Evolutionary conservation across 2,113 vertebrate genomes (phyloP).

Genomic region (Oophaga pumilio): DNA sequence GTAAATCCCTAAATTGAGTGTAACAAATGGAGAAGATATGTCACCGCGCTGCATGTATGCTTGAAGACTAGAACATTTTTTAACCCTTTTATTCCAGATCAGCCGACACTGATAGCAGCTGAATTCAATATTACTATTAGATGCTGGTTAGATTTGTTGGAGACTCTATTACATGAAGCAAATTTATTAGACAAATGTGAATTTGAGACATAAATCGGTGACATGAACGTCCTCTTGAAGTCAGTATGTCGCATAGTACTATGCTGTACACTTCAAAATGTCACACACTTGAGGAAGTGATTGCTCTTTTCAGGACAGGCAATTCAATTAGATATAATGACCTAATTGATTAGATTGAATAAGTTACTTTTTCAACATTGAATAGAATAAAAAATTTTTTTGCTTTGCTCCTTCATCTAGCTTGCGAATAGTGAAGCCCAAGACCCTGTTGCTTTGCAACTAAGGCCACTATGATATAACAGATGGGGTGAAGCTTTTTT

Average conservation of each 20-base stretch:
- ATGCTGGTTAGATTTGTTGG: neutral
- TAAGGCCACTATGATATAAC: too few relatives aligned
- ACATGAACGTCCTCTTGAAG: neutral
- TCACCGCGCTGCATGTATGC: neutral
- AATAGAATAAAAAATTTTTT: too few relatives aligned
- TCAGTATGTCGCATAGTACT: neutral
- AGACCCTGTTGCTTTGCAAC: too few relatives aligned
- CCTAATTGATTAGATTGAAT: too few relatives aligned
- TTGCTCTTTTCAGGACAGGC: neutral
- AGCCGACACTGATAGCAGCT: neutral
- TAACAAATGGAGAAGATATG: conserved; percentile 5
- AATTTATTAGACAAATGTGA: conserved; percentile 1
- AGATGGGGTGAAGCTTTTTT: too few relatives aligned
- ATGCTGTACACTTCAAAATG: neutral
- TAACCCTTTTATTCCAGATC: neutral
- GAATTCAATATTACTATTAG: neutral
- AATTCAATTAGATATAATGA: neutral
- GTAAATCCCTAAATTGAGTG: conserved; percentile 35
- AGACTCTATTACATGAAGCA: neutral
- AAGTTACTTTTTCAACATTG: neutral
- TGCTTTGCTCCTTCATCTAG: too few relatives aligned
- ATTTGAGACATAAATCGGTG: neutral
- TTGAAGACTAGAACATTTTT: neutral
- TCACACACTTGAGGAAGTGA: neutral
- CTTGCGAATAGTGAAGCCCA: too few relatives aligned